phyloP scores from a whole-genome alignment of 2,113 vertebrate species.

The Anguilla rostrata region DNA sequence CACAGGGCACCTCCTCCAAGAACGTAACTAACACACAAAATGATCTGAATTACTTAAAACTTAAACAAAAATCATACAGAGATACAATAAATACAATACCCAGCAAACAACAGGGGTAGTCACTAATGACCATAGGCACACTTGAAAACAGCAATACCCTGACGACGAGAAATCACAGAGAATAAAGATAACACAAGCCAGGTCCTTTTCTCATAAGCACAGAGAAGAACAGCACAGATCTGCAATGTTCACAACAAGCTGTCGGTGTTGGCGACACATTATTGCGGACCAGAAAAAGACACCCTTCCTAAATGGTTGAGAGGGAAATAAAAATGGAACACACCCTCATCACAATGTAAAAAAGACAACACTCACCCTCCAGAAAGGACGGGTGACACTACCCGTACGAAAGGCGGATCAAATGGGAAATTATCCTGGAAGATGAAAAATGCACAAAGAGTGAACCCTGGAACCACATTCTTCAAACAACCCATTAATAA shows the following conservation, averaged over 20 bases:
- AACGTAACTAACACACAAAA: slow-evolving; percentile 70
- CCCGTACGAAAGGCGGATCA: slow-evolving; percentile 94
- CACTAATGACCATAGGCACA: not conserved
- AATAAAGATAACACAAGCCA: not conserved
- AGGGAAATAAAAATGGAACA: not conserved
- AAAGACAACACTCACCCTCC: slow-evolving; percentile 83
- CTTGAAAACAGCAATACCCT: not conserved
- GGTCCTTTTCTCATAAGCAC: not conserved
- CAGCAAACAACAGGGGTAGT: not conserved
- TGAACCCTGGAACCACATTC: not conserved
- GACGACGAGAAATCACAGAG: not conserved
- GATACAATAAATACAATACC: not conserved
- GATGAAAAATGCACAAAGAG: not conserved
- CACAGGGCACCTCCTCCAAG: slow-evolving; percentile 95
- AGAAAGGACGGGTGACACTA: slow-evolving; percentile 93
- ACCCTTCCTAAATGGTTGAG: not conserved
- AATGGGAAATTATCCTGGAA: slow-evolving; percentile 95
- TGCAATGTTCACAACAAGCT: not conserved
- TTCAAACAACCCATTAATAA: not conserved
- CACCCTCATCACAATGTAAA: slow-evolving; percentile 2
- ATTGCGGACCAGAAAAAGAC: not conserved
- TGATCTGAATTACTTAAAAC: not conserved
- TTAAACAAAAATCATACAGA: slow-evolving; percentile 59
- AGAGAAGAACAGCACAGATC: not conserved
- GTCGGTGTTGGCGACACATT: not conserved